phyloP scores from a whole-genome alignment of 2,113 vertebrate genomes.

The Stercorarius parasiticus region DNA sequence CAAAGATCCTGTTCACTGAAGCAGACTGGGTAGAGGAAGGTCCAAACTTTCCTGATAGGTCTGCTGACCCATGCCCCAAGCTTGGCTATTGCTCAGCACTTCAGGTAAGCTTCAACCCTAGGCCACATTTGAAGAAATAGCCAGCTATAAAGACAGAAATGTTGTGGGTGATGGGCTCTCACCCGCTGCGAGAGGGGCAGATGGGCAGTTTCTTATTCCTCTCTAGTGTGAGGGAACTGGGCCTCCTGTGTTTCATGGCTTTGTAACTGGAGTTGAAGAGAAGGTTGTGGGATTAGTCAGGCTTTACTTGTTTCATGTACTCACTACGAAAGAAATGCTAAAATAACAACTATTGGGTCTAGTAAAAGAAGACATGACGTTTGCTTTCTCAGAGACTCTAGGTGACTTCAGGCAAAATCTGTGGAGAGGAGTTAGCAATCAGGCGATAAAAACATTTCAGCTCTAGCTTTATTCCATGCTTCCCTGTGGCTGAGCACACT shows the following conservation, averaged over 20 bases:
- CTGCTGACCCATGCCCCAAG: not conserved
- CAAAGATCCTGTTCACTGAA: slow-evolving; percentile 23
- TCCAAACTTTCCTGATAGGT: not conserved
- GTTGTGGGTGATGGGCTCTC: not conserved
- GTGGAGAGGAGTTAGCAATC: not conserved
- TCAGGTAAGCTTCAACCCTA: not conserved
- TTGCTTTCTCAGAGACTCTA: not conserved
- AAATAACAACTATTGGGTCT: not conserved
- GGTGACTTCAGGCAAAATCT: not conserved
- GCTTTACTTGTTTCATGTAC: not conserved
- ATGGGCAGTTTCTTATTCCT: not conserved
- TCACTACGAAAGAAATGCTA: not conserved
- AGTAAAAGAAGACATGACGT: not conserved
- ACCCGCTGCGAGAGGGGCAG: not conserved
- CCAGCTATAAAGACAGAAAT: not conserved
- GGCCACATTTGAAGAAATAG: not conserved
- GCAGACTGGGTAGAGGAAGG: not conserved
- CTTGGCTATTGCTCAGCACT: not conserved
- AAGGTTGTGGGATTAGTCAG: not conserved
- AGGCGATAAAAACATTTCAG: not conserved
- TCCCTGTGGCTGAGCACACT: not conserved
- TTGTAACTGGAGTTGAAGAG: not conserved
- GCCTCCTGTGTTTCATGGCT: not conserved
- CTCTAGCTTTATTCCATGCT: not conserved
- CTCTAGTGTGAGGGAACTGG: not conserved